Conservation (phyloP, 1,140 invertebrate species). For the Neodiprion pinetum region DNA sequence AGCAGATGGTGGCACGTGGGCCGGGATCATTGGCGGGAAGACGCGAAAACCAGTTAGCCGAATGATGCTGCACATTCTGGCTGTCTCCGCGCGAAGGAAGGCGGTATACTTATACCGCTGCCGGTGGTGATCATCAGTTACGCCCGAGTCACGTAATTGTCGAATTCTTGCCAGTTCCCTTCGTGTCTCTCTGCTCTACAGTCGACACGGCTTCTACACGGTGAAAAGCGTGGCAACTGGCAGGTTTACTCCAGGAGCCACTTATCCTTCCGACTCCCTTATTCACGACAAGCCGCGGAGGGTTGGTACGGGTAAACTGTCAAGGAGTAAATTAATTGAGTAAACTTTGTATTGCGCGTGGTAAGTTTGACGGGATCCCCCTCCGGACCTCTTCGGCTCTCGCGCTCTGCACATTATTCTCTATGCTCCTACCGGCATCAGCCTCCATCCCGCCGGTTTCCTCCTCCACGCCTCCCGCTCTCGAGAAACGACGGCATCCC, state of each 20-base stretch:
- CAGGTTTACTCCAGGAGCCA: not conserved
- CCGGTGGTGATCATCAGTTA: conserved; percentile 55
- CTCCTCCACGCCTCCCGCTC: too few relatives aligned
- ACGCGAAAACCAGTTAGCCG: conserved; percentile 53
- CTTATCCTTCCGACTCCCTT: not conserved
- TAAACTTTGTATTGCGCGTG: conserved; percentile 2
- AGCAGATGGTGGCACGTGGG: too few relatives aligned
- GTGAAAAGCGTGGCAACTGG: conserved; percentile 5
- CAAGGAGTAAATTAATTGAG: not conserved
- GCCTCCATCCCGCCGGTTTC: not conserved
- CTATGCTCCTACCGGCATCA: too few relatives aligned
- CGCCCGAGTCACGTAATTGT: conserved; percentile 58
- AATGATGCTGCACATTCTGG: conserved; percentile 60
- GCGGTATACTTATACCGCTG: not conserved
- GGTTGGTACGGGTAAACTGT: not conserved
- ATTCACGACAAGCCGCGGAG: not conserved
- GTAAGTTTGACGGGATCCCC: not conserved
- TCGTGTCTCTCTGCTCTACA: conserved; percentile 16
- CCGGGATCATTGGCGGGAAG: not conserved
- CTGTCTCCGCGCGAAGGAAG: conserved; percentile 33
- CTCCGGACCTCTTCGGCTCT: not conserved
- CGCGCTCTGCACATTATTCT: too few relatives aligned
- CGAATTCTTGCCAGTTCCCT: conserved; percentile 50
- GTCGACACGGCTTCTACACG: not conserved
- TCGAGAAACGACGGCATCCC: not conserved